Percentiles rank a stretch among this genome's conserved stretches.
Evolutionary conservation across 2,888 invertebrate genomes (phyloP).

Genomic region (Cepaea hortensis): DNA sequence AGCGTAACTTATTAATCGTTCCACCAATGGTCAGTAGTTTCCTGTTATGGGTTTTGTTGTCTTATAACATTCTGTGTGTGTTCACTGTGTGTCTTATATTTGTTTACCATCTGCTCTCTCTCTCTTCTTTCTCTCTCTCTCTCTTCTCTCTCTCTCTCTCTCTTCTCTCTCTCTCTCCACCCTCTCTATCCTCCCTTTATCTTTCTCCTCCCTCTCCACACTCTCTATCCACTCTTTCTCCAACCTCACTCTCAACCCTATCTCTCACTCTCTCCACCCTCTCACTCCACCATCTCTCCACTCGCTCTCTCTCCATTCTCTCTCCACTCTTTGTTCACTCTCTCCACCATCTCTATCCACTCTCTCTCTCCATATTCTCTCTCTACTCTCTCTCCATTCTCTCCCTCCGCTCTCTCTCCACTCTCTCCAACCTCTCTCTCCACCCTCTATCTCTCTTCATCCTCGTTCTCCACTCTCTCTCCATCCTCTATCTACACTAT

Average conservation of each 20-base stretch:
- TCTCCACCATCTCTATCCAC: too few relatives aligned
- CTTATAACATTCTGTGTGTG: too few relatives aligned
- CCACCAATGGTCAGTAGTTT: too few relatives aligned
- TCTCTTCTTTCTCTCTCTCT: background rate
- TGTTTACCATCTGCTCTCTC: conserved; percentile 14
- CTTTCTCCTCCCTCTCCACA: background rate
- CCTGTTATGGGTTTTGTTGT: too few relatives aligned
- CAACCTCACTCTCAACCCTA: background rate
- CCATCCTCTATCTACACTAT: too few relatives aligned
- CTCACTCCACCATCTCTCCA: too few relatives aligned
- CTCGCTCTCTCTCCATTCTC: background rate
- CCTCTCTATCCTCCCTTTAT: background rate
- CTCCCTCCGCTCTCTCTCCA: background rate
- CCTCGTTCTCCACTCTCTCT: too few relatives aligned
- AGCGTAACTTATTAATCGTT: too few relatives aligned
- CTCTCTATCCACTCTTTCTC: background rate
- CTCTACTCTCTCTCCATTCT: background rate
- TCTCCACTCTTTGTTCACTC: too few relatives aligned
- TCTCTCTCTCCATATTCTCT: background rate
- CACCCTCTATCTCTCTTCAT: background rate
- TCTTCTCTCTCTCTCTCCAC: background rate
- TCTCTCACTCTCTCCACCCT: too few relatives aligned
- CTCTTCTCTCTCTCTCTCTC: conserved; percentile 5
- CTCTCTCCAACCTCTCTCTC: background rate
- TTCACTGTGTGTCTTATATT: too few relatives aligned